Base-by-base conservation (phyloP, 2,888 invertebrate species). In the Spodoptera exigua region DNA sequence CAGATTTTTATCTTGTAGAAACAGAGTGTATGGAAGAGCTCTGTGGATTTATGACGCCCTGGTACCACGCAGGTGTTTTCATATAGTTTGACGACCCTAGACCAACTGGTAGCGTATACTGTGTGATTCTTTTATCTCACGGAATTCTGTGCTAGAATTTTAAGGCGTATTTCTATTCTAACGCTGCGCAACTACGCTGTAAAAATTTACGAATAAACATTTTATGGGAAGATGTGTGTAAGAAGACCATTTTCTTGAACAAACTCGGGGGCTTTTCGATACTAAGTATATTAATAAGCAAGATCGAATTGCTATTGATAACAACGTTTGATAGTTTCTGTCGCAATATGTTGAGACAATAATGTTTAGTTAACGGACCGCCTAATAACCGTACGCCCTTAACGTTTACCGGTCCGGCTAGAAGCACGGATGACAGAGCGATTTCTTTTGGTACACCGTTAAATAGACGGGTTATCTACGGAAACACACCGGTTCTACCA, bases 361-460 rank as follows among this genome's bases (percentile, higher is more conserved):
- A 63, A 49, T 76, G 44, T 76, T 74, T 71, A 57, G 51, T 49
- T 73, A 74, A 76, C 76, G 67, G 76, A 27, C 46, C 32, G 37
- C 39, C 53, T 59, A 60, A 62, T 76, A 61, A 58, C 59, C 41
- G 60, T 62, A 46, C 36, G 60, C 55, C 61, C 74, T 61, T 63
- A 58, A 21, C 41, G 35, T 72, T 60, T 61, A 76, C 76, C 72
- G 69, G 78, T 78, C 46, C 17, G 7, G 32, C 53, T 49, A 54
- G 53, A 49, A 58, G 41, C 55, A 60, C 70, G 76, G 70, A 77
- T 76, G 71, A 71, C 59, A 41, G 49, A 65, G 62, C 58, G 51
- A 61, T 76, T 76, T 78, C 75, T 78, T 76, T 76, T 74, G 51
- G 63, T 60, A 70, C 67, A 76, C 78, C 76, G 76, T 78, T 76